Evolutionary conservation across 2,113 vertebrate genomes (phyloP), one percentile per base, ranked within the genome.

Genomic region (Megaceryle maxima): DNA sequence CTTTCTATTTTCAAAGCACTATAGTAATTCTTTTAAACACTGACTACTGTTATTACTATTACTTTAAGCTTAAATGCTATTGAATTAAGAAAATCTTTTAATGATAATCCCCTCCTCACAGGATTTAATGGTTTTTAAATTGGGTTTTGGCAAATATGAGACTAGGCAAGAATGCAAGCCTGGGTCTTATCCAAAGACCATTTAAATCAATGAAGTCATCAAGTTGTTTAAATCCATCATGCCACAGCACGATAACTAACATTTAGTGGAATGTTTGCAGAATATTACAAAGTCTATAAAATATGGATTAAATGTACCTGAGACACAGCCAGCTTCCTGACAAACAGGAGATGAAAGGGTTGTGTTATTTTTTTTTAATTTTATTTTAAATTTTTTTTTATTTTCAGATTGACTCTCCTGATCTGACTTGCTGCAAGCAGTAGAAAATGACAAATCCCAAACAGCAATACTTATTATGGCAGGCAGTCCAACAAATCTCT

Each of bases 21-120:
- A 9, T 8, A 76, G 29, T 55, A n/a, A 59, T 94, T 63, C 22
- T 83, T 80, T 57, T 81, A 94, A 91, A 9, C 13, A 51, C 46
- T 83, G 67, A 46, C 68, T 92, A 75, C 46, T 90, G 31, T 85
- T 91, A 93, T 90, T 92, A 97, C 70, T 94, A 81, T 97, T 96
- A 88, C 83, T 94, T 80, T 86, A 78, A 91, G 46, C 39, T 88
- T 94, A 98, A 97, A 92, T 91, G 46, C 43, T 95, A 95, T 90
- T 96, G 86, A 97, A 96, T 96, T 90, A 94, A 96, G 96, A 97
- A 97, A 96, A 97, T 97, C 90, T 93, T 93, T 76, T 86, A 97
- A 97, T 95, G 95, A 88, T 96, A 91, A 97, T 90, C 46, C 69
- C 37, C 33, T 96, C 83, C 89, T 96, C 96, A 92, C 41, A 92